A percentile compares a stretch with the other conserved stretches of the same genome.
Conservation (phyloP, 2,888 invertebrate species). For the Hirtodrosophila trivittata region DNA sequence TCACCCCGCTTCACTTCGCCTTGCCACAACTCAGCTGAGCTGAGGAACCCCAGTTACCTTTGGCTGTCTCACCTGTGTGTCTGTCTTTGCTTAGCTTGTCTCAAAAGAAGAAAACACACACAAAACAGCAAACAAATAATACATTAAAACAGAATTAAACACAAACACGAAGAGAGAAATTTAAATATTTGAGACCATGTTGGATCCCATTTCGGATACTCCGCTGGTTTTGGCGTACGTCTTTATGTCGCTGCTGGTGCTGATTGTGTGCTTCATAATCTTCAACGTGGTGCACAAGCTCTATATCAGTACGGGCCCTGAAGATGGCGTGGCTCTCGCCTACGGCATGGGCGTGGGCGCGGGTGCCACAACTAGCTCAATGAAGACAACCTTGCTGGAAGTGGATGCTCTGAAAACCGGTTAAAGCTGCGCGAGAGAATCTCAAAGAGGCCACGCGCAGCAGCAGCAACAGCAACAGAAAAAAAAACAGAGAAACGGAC, state of each 20-base stretch:
- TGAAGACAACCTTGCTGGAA: constrained; percentile 61
- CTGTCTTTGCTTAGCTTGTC: too few species aligned
- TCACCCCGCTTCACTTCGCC: too few species aligned
- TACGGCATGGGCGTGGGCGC: constrained; percentile 24
- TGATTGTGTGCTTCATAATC: constrained; percentile 82
- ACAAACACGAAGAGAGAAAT: background rate
- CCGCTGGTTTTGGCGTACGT: constrained; percentile 82
- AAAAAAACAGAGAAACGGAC: constrained; percentile 26
- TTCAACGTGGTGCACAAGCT: constrained; percentile 82
- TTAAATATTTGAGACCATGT: constrained; percentile 50
- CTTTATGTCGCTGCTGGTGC: constrained; percentile 80
- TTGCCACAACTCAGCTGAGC: too few species aligned
- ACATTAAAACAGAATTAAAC: constrained; percentile 1
- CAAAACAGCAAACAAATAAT: background rate
- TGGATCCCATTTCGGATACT: constrained; percentile 80
- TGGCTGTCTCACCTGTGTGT: too few species aligned
- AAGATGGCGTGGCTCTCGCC: background rate
- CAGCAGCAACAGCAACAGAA: constrained; percentile 30
- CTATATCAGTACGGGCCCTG: constrained; percentile 54
- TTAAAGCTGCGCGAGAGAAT: constrained; percentile 31
- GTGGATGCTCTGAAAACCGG: constrained; percentile 70
- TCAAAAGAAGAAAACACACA: too few species aligned
- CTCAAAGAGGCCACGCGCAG: constrained; percentile 7
- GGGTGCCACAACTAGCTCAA: constrained; percentile 10
- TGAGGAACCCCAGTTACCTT: too few species aligned